phyloP scores from a whole-genome alignment of 2,797 vertebrate genomes.

The Enteromius viviparus region DNA sequence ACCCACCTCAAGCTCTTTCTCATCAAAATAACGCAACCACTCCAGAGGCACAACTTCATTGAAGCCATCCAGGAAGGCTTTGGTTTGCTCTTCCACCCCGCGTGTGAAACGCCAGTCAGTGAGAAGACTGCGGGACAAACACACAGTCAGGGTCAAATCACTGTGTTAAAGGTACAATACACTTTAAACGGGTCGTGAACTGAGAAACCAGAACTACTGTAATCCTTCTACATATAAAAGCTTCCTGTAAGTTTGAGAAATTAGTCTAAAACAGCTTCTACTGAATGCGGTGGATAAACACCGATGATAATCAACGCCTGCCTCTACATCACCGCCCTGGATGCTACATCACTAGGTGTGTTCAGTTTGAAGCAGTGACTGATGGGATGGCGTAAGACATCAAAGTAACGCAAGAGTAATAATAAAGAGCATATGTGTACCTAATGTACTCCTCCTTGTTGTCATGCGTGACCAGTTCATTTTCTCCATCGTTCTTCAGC shows the following conservation, averaged over 20 bases:
- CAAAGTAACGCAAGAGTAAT: too few species aligned
- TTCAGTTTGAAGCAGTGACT: too few species aligned
- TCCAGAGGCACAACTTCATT: conserved; percentile 95
- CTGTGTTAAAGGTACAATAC: background rate
- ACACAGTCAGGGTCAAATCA: background rate
- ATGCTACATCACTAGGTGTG: too few species aligned
- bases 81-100: conserved; percentile 96
- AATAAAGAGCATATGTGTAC: conserved; percentile 64
- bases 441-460: conserved; percentile 98
- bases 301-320: background rate
- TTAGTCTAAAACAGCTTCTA: background rate
- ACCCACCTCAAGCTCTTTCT: conserved; percentile 96
- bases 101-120: conserved; percentile 96
- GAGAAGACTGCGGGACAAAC: conserved; percentile 80
- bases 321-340: too few species aligned
- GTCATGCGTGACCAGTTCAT: conserved; percentile 90
- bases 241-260: background rate
- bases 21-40: conserved; percentile 96
- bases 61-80: conserved; percentile 95
- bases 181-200: background rate
- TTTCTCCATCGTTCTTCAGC: conserved; percentile 92
- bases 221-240: background rate
- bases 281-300: background rate
- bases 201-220: background rate
- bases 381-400: too few species aligned